These are phyloP conservation scores for Pangasius djambal DNA, from an alignment of 2,797 vertebrate genomes.

Conservation along the genomic window DNA sequence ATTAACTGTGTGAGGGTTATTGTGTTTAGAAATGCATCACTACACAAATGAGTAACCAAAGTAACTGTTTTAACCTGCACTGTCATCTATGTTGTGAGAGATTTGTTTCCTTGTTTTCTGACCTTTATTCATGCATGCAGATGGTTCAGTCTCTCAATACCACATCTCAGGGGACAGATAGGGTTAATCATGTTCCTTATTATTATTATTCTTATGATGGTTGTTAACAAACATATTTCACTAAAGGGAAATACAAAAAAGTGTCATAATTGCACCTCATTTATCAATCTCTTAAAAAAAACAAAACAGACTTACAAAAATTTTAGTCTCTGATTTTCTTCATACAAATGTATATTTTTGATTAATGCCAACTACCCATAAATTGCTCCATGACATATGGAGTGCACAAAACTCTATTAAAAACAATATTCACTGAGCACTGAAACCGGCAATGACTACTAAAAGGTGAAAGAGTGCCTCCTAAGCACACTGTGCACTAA, in stretches of 20 bases:
- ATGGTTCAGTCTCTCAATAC: neutral
- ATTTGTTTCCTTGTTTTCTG: constrained; percentile 8
- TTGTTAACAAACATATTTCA: neutral
- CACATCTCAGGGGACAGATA: neutral
- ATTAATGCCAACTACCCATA: neutral
- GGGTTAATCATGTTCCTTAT: neutral
- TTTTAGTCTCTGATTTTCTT: neutral
- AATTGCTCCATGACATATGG: neutral
- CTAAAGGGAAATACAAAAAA: neutral
- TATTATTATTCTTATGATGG: neutral
- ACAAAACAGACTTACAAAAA: neutral
- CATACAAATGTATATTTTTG: neutral
- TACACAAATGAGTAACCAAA: neutral
- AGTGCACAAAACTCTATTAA: neutral
- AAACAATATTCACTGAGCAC: neutral
- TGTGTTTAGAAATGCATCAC: neutral
- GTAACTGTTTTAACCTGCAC: neutral
- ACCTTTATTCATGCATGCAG: neutral
- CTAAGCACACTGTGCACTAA: neutral
- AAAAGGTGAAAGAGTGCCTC: neutral
- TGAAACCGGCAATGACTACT: neutral
- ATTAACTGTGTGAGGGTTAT: neutral
- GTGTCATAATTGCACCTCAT: neutral
- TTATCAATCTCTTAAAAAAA: no score
- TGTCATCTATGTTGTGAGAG: no score